Percentiles rank a stretch among this genome's conserved stretches.
Evolutionary conservation across 2,113 vertebrate species (phyloP).

Genomic region (Brachirus orientalis): DNA sequence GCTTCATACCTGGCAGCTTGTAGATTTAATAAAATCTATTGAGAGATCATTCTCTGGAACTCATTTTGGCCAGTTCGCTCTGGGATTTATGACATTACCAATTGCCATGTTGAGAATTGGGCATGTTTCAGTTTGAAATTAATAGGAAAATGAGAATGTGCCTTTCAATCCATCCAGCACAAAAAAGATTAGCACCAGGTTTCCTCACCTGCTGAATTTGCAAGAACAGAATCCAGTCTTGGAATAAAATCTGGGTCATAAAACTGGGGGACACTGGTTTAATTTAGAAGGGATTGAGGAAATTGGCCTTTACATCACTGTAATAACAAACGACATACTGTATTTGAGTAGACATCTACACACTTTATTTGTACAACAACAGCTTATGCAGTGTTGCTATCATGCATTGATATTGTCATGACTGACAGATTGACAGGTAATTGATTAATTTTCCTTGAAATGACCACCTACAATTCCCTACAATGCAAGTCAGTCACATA

Average conservation of each 20-base stretch:
- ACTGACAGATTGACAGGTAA: too few species aligned
- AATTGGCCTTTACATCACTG: neutral
- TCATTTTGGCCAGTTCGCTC: neutral
- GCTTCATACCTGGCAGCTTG: constrained; percentile 5
- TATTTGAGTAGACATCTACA: too few species aligned
- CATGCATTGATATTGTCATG: neutral
- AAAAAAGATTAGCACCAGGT: constrained; percentile 2
- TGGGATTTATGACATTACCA: neutral
- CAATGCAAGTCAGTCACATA: neutral
- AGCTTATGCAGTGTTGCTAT: neutral
- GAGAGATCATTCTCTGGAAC: neutral
- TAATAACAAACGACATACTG: neutral
- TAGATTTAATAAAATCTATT: neutral
- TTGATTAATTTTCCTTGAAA: too few species aligned
- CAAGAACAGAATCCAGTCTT: constrained; percentile 1
- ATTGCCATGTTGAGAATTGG: neutral
- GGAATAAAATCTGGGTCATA: constrained; percentile 1
- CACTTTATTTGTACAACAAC: neutral
- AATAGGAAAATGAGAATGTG: neutral
- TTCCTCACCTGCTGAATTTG: neutral
- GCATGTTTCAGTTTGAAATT: neutral
- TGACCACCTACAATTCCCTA: neutral
- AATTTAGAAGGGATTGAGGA: neutral
- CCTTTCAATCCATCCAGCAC: neutral
- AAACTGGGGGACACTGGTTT: neutral